A percentile compares a stretch with the other conserved stretches of the same genome.
Evolutionary conservation across 2,888 invertebrate species (phyloP).

Genomic region (Epirrita christyi): DNA sequence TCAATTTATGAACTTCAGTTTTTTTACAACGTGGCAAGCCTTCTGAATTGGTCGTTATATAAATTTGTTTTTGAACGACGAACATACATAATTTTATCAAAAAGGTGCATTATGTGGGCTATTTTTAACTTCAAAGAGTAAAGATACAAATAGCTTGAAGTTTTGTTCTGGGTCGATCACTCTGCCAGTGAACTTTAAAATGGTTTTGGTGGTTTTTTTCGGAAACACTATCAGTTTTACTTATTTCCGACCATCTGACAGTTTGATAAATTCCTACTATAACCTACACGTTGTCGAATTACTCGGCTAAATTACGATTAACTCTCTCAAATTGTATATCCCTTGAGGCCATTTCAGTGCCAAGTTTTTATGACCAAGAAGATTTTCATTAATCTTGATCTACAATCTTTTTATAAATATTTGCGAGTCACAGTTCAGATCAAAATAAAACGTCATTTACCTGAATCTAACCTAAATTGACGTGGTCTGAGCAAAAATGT

Average conservation of each 20-base stretch:
- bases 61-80: constrained; percentile 52
- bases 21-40: constrained; percentile 50
- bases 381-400: not conserved
- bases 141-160: not conserved
- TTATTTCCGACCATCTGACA: too few species aligned
- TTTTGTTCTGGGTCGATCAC: too few species aligned
- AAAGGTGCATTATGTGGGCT: not conserved
- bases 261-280: too few species aligned
- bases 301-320: too few species aligned
- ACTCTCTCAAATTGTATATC: too few species aligned
- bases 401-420: constrained; percentile 36
- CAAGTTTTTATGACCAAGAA: too few species aligned
- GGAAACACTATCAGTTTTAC: too few species aligned
- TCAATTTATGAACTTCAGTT: constrained; percentile 64
- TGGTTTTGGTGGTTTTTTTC: too few species aligned
- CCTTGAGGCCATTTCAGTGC: too few species aligned
- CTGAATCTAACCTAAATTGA: constrained; percentile 70
- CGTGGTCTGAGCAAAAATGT: constrained; percentile 62
- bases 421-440: constrained; percentile 68
- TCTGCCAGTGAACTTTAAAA: too few species aligned
- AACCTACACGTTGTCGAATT: too few species aligned
- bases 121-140: not conserved
- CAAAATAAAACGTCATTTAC: constrained; percentile 74
- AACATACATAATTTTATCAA: constrained; percentile 8
- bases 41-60: constrained; percentile 58